Percentiles rank a stretch among this genome's conserved stretches.
Conservation (phyloP, 2,888 invertebrate genomes). For the Aleiodes leptofemur region DNA sequence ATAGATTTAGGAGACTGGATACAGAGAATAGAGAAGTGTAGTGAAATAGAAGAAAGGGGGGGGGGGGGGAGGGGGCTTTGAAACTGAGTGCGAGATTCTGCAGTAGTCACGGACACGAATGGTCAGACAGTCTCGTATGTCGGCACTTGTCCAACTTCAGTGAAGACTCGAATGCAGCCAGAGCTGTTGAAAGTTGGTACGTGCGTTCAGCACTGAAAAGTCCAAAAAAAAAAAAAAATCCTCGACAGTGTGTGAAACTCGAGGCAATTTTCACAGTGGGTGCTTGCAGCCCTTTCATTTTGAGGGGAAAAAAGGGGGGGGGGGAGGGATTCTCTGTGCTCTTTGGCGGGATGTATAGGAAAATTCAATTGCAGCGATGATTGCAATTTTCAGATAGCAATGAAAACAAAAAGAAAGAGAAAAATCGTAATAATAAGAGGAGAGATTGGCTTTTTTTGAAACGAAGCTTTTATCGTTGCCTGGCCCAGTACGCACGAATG, state of each 20-base stretch:
- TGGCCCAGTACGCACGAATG: conserved; percentile 30
- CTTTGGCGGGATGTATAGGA: neutral
- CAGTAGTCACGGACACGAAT: conserved; percentile 32
- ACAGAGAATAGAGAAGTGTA: too few species aligned
- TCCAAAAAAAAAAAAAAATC: neutral
- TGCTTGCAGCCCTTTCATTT: conserved; percentile 3
- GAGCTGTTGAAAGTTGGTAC: neutral
- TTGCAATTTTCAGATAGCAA: conserved; percentile 36
- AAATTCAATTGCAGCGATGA: conserved; percentile 36
- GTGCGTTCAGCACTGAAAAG: conserved; percentile 14
- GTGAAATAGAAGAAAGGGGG: neutral
- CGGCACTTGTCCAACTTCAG: conserved; percentile 38
- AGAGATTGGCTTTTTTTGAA: neutral
- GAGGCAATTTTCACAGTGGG: neutral
- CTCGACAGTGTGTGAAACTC: neutral
- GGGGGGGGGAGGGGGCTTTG: neutral
- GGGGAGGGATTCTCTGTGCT: neutral
- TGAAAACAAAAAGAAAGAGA: neutral
- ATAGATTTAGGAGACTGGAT: too few species aligned
- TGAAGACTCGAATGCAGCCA: conserved; percentile 3
- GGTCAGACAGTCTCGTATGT: conserved; percentile 26
- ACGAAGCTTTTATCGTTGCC: conserved; percentile 17
- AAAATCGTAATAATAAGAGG: neutral
- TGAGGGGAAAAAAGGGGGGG: too few species aligned
- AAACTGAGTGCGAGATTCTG: conserved; percentile 20